These are phyloP conservation scores for Choreutis nemorana DNA, from an alignment of 2,888 invertebrate genomes.

Conservation along the genomic window DNA sequence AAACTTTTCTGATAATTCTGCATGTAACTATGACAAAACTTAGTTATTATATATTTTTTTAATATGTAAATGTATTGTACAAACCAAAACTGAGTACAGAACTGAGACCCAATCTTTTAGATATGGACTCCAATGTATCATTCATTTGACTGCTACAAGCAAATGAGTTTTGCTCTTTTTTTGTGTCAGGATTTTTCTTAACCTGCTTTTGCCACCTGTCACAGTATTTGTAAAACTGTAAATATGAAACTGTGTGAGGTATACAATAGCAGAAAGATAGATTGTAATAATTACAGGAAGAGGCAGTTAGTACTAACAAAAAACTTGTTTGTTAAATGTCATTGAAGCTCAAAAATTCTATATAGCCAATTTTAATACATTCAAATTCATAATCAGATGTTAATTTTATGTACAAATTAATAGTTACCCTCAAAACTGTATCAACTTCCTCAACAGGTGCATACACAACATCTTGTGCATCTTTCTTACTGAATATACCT, in stretches of 20 bases:
- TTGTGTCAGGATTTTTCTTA: constrained; percentile 71
- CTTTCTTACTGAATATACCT: constrained; percentile 76
- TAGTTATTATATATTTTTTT: not conserved
- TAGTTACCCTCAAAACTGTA: constrained; percentile 72
- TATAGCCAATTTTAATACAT: too few relatives aligned
- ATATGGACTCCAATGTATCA: constrained; percentile 64
- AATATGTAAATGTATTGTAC: constrained; percentile 20
- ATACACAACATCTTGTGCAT: constrained; percentile 68
- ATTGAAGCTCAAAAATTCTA: too few relatives aligned
- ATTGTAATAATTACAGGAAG: too few relatives aligned
- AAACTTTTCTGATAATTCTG: too few relatives aligned
- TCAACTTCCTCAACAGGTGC: constrained; percentile 70
- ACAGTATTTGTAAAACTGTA: constrained; percentile 83
- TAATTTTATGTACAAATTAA: too few relatives aligned
- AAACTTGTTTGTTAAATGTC: too few relatives aligned
- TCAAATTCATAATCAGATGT: too few relatives aligned
- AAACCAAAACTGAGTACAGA: constrained; percentile 57
- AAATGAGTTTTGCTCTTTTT: constrained; percentile 65
- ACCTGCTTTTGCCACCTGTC: constrained; percentile 74
- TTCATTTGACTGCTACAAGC: constrained; percentile 62
- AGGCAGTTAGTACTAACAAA: too few relatives aligned
- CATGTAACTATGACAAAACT: not conserved
- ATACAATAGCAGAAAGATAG: too few relatives aligned
- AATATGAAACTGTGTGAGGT: too few relatives aligned
- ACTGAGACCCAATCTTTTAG: constrained; percentile 67